phyloP scores from a whole-genome alignment of 53 echinoderm and acorn worm species.

The Paracentrotus lividus region DNA sequence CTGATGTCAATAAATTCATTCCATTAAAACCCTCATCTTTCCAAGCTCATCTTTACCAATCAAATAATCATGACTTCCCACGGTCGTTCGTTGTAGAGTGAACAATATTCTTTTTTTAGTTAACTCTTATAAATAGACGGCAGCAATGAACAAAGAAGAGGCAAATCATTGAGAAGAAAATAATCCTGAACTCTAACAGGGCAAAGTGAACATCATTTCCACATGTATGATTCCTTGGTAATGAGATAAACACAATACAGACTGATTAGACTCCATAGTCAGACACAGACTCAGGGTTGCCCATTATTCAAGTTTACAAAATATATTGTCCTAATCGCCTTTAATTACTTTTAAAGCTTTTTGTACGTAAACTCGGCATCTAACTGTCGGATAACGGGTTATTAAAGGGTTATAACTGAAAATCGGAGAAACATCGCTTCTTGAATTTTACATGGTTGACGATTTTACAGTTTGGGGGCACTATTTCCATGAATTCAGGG shows the following conservation, averaged over 20 bases:
- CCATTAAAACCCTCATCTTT: not conserved
- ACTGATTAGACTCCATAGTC: not conserved
- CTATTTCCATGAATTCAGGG: no score
- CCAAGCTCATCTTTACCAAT: not conserved
- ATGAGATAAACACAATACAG: not conserved
- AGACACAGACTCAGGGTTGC: no score
- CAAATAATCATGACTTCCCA: not conserved
- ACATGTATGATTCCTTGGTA: not conserved
- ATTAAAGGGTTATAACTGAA: no score
- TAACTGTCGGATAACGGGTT: no score
- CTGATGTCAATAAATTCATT: not conserved
- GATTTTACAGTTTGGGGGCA: no score
- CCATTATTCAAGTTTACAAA: not conserved
- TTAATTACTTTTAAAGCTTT: not conserved
- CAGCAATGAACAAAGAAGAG: not conserved
- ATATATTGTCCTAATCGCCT: not conserved
- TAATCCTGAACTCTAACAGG: not conserved
- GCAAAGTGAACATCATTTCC: conserved; percentile 13
- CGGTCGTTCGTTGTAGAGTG: not conserved
- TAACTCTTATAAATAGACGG: not conserved
- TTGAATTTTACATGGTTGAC: no score
- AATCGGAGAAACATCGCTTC: no score
- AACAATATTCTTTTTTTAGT: no score
- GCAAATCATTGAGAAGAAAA: not conserved
- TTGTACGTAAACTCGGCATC: not conserved